Conservation (phyloP, 2,888 invertebrate species). For the Brachypalpus laphriformis region DNA sequence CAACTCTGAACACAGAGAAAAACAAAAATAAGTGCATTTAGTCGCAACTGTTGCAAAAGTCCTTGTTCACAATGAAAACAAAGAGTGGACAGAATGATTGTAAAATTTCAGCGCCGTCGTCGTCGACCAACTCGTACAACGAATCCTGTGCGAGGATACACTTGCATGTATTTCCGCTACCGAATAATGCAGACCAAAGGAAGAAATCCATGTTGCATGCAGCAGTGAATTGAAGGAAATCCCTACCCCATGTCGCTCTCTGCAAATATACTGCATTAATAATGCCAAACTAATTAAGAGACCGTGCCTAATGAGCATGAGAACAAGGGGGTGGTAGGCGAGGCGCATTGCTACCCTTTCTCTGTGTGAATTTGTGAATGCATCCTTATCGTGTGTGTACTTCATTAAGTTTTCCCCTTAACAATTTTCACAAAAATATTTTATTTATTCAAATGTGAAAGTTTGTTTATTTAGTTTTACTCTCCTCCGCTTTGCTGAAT, state of each 20-base stretch:
- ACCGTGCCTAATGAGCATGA: constrained; percentile 62
- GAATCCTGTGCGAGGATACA: constrained; percentile 12
- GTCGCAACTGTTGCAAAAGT: constrained; percentile 14
- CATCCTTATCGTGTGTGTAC: constrained; percentile 58
- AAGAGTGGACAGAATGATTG: constrained; percentile 8
- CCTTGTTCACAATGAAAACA: constrained; percentile 27
- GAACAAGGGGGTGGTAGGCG: constrained; percentile 14
- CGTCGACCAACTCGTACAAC: constrained; percentile 5
- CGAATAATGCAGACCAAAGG: constrained; percentile 36
- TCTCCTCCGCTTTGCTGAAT: background rate
- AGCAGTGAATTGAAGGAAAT: background rate
- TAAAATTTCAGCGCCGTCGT: constrained; percentile 22
- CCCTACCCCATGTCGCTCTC: background rate
- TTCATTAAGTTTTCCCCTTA: constrained; percentile 58
- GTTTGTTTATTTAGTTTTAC: constrained; percentile 57
- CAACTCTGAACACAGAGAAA: background rate
- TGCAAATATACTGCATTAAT: constrained; percentile 54
- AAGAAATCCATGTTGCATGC: constrained; percentile 36
- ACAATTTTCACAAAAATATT: constrained; percentile 49
- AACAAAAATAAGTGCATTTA: constrained; percentile 13
- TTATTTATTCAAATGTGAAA: constrained; percentile 68
- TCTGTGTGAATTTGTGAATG: constrained; percentile 49
- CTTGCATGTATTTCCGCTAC: constrained; percentile 38
- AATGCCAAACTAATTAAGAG: constrained; percentile 71
- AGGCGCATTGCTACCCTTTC: background rate